Base-by-base conservation (phyloP, 1,140 invertebrate species). In the Rhopalosiphum padi region DNA sequence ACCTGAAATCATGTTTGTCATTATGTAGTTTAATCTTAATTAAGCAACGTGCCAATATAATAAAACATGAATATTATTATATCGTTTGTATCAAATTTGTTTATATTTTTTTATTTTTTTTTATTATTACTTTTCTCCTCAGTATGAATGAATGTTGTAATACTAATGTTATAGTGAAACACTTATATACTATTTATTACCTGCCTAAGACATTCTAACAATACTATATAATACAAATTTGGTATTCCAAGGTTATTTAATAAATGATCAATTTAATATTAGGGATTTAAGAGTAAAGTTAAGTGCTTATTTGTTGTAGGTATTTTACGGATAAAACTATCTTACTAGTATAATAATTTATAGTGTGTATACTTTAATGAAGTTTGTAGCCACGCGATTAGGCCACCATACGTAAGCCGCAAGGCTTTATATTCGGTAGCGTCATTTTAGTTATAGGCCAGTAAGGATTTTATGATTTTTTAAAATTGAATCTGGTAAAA, bases 251-350 rank as follows among this genome's bases (percentile, higher is more conserved):
- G n/a, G 15, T n/a, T 77, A 77, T n/a, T n/a, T 30, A 68, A 68
- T 68, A 68, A 68, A 68, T 77, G 60, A 77, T 77, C 60, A 77
- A 77, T 77, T 15, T 77, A 77, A 77, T 77, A 77, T 68, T n/a
- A 77, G 30, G 30, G 60, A 77, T n/a, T 77, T 77, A 25, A 41
- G 83, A 85, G 83, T 43, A 25, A 86, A 86, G 23, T 43, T 25
- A 43, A 46, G 85, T 86, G 8, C 25, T 30, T 86, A 86, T n/a
- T 86, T 86, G 25, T 86, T 48, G 85, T 86, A 11, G 23, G 15
- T 46, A 86, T 86, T 86, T 86, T 43, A 43, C 2, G 85, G 85
- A 46, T 43, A 41, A 22, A 86, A n/a, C 60, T 86, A 43, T 86
- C 43, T 25, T 48, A 46, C 43, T 41, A n/a, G 25, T 46, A 86